Evolutionary conservation across 2,888 invertebrate species (phyloP).

Genomic region (Pegoplata infirma): DNA sequence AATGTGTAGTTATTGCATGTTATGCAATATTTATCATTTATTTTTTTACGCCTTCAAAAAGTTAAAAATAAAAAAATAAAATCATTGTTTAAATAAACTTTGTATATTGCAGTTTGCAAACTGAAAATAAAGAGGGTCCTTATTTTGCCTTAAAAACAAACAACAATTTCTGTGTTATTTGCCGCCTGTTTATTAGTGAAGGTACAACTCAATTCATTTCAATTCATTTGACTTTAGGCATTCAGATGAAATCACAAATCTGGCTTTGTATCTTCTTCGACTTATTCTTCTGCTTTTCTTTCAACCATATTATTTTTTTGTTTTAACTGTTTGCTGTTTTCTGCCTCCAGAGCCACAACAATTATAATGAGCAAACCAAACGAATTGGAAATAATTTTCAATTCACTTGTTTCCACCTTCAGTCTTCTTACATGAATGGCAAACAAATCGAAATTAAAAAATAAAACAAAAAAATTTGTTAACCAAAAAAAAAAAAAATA

Average conservation of each 20-base stretch:
- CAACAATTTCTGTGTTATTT: constrained; percentile 21
- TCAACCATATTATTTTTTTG: background rate
- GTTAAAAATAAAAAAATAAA: no score
- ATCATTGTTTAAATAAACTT: background rate
- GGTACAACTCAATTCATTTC: constrained; percentile 28
- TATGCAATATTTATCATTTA: constrained; percentile 17
- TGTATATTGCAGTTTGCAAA: constrained; percentile 23
- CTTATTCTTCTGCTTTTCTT: constrained; percentile 3
- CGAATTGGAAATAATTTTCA: constrained; percentile 75
- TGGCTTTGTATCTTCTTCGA: constrained; percentile 25
- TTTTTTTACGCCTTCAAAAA: background rate
- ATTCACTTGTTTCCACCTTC: constrained; percentile 67
- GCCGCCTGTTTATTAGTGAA: constrained; percentile 34
- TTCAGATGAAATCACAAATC: constrained; percentile 41
- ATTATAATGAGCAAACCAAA: constrained; percentile 75
- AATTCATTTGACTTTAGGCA: background rate
- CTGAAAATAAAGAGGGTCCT: background rate
- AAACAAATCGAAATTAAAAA: constrained; percentile 12
- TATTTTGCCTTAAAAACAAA: background rate
- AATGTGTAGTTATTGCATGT: no score
- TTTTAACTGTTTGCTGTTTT: background rate
- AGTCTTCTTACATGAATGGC: background rate
- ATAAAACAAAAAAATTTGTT: background rate
- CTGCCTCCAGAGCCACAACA: constrained; percentile 48
- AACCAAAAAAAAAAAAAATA: background rate